Base-by-base conservation (phyloP, 2,888 invertebrate species). In the Sphaeridia pumilis region DNA sequence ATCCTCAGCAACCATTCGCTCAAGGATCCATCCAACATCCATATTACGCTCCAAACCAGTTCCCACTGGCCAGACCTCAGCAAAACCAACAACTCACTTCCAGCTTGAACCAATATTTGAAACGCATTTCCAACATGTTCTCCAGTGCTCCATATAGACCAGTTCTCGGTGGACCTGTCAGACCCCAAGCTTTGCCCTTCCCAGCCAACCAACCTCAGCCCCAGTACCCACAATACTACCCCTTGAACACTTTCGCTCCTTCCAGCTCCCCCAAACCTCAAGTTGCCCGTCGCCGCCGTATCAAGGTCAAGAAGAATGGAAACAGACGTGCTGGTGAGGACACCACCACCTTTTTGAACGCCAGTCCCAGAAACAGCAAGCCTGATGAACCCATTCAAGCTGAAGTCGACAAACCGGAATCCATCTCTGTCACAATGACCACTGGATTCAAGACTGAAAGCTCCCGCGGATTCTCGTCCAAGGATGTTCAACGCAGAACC, bases 41-140 rank as follows among this genome's bases (percentile, higher is more conserved):
- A 14, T 49, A 42, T 17, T 22, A 38, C 12, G 20, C 24, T 17
- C 26, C 36, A 2, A 51, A 51, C 31, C 51, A 44, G 38, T 35
- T 31, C 17, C 49, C 31, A 42, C 41, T 43, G 12, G 54, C 45
- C 5, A 47, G 54, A 21, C 56, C 55, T n/a, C 57, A 38, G 24
- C 44, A 41, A 3, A 46, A n/a, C 14, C 34, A 44, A 4, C 44
- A 42, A 27, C 26, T 46, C 26, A 51, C 26, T 12, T 26, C 36
- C 2, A 46, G 34, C 35, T 42, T 61, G n/a, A 61, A 63, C 31
- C 52, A 55, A 21, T 60, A 63, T 22, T 28, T 63, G 26, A 59
- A 60, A 41, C 55, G 57, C 34, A 58, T 63, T 49, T 59, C 59
- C 21, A 63, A 57, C 50, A 60, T 63, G 59, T 63, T 63, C 43